A percentile compares a stretch with the other conserved stretches of the same genome.
These are phyloP conservation scores for Lydus trimaculatus DNA, from an alignment of 2,888 invertebrate species.

Conservation along the genomic window DNA sequence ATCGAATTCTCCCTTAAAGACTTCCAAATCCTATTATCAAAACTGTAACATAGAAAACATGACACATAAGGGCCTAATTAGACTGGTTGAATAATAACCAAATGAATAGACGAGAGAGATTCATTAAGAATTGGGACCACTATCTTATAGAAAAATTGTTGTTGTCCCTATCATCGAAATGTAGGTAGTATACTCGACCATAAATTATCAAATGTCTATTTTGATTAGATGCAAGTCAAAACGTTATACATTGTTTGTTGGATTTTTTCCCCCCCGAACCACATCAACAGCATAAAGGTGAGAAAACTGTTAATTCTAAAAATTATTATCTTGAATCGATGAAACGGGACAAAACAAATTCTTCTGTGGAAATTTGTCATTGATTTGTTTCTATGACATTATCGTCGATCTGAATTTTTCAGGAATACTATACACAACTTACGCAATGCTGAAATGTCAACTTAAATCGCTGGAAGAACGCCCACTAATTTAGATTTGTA, in stretches of 20 bases:
- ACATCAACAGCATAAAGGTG: too few species aligned
- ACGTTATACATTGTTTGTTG: too few species aligned
- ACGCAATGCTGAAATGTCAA: constrained; percentile 24
- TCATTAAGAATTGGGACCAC: constrained; percentile 28
- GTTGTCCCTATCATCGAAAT: constrained; percentile 24
- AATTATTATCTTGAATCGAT: not conserved
- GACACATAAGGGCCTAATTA: constrained; percentile 33
- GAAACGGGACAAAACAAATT: not conserved
- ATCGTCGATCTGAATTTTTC: constrained; percentile 24
- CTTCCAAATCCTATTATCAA: constrained; percentile 8
- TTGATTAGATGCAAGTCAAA: constrained; percentile 19
- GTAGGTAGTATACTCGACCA: constrained; percentile 24
- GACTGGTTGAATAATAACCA: constrained; percentile 27
- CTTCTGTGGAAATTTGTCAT: not conserved
- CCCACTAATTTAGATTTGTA: constrained; percentile 16
- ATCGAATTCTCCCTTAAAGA: constrained; percentile 25
- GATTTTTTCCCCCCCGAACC: too few species aligned
- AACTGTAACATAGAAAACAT: constrained; percentile 23
- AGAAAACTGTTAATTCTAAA: not conserved
- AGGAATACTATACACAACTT: constrained; percentile 12
- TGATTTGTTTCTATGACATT: constrained; percentile 14
- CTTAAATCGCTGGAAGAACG: constrained; percentile 12
- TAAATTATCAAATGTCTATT: constrained; percentile 27
- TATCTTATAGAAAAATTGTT: constrained; percentile 23
- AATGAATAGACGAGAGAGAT: constrained; percentile 3